Evolutionary conservation across 2,888 invertebrate genomes (phyloP).

Genomic region (Spisula subtruncata): DNA sequence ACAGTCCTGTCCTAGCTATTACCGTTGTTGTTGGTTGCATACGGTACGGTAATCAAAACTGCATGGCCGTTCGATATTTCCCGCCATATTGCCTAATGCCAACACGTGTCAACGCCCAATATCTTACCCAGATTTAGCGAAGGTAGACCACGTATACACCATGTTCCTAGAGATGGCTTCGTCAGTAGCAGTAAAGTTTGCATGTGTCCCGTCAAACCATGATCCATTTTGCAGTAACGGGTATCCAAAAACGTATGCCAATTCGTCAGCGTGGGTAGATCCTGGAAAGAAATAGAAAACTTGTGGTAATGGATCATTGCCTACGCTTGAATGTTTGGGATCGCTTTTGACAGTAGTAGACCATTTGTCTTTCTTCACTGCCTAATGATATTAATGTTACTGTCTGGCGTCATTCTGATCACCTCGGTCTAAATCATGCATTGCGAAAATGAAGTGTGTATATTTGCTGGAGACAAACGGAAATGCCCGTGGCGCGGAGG

Average conservation of each 20-base stretch:
- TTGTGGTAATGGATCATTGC: neutral
- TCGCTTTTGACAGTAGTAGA: neutral
- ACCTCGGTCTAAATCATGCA: too few relatives aligned
- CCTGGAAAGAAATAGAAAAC: slow-evolving; percentile 69
- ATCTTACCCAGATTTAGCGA: slow-evolving; percentile 32
- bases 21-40: neutral
- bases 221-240: slow-evolving; percentile 26
- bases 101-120: too few relatives aligned
- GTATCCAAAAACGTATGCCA: slow-evolving; percentile 83
- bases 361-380: too few relatives aligned
- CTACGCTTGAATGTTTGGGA: neutral
- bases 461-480: too few relatives aligned
- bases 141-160: slow-evolving; percentile 19
- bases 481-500: too few relatives aligned
- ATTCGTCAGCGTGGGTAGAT: slow-evolving; percentile 84
- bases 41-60: neutral
- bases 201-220: neutral
- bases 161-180: neutral
- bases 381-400: too few relatives aligned
- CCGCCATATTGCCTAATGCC: neutral
- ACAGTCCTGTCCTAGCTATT: too few relatives aligned
- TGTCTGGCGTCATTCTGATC: too few relatives aligned
- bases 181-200: neutral
- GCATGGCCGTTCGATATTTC: neutral
- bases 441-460: too few relatives aligned